Evolutionary conservation across 2,113 vertebrate species (phyloP).

Genomic region (Myotis brandtii): DNA sequence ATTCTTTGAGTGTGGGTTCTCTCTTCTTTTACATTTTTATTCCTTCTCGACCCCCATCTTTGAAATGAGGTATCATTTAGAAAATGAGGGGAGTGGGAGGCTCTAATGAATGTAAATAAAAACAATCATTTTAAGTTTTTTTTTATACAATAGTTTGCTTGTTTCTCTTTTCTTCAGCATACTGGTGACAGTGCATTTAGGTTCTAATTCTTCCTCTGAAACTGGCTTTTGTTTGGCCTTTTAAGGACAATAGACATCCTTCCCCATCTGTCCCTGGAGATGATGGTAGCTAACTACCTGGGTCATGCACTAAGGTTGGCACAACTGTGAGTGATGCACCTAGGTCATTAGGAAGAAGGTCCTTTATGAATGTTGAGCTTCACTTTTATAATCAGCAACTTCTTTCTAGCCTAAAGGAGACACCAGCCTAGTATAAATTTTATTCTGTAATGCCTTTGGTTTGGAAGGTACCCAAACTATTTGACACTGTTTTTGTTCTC

Average conservation of each 20-base stretch:
- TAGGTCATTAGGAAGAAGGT: neutral
- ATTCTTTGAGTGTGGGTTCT: neutral
- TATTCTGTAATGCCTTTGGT: neutral
- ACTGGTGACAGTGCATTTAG: neutral
- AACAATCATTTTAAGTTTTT: neutral
- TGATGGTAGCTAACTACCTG: neutral
- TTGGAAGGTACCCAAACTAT: neutral
- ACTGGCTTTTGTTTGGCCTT: neutral
- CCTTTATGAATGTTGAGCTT: neutral
- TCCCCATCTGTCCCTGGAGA: neutral
- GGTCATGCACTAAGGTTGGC: neutral
- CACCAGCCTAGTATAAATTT: neutral
- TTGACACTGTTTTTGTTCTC: neutral
- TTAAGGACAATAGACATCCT: neutral
- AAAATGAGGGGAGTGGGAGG: neutral
- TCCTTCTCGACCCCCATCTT: neutral
- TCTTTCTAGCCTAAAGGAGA: conserved; percentile 6
- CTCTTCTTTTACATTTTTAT: neutral
- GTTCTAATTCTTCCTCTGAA: neutral
- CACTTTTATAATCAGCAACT: neutral
- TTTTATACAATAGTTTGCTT: neutral
- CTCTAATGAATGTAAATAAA: neutral
- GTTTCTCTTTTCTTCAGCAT: neutral
- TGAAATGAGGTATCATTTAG: conserved; percentile 11
- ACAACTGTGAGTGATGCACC: neutral